phyloP scores from a whole-genome alignment of 2,113 vertebrate species.

The Fulmarus glacialis region DNA sequence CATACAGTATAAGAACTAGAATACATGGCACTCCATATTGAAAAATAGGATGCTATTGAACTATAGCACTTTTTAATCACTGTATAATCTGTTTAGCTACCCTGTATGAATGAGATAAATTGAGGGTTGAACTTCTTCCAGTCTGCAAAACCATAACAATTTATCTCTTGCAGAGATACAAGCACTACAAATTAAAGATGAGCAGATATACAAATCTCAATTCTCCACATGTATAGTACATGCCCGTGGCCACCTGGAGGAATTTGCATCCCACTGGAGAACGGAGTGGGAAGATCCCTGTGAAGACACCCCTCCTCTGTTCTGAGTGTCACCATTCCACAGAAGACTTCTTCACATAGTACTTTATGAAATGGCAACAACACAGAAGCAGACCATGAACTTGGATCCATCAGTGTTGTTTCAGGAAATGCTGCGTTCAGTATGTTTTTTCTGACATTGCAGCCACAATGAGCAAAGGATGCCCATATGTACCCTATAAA shows the following conservation, averaged over 20 bases:
- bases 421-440: background rate
- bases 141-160: slow-evolving; percentile 2
- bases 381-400: background rate
- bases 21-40: slow-evolving; percentile 5
- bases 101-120: slow-evolving; percentile 20
- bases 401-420: background rate
- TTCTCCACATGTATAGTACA: background rate
- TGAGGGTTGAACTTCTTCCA: background rate
- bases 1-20: background rate
- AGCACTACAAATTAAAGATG: slow-evolving; percentile 37
- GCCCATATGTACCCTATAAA: rapidly evolving
- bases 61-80: slow-evolving; percentile 52
- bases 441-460: background rate
- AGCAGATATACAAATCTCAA: background rate
- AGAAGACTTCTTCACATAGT: background rate
- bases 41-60: slow-evolving; percentile 56
- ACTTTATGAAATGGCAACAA: background rate
- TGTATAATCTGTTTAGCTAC: slow-evolving; percentile 31
- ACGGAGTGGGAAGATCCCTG: background rate
- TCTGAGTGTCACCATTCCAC: background rate
- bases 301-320: background rate
- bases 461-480: background rate
- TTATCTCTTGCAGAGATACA: slow-evolving; percentile 21
- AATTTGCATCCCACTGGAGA: background rate
- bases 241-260: background rate